Evolutionary conservation across 2,797 vertebrate species (phyloP).

Genomic region (Pitangus sulphuratus): DNA sequence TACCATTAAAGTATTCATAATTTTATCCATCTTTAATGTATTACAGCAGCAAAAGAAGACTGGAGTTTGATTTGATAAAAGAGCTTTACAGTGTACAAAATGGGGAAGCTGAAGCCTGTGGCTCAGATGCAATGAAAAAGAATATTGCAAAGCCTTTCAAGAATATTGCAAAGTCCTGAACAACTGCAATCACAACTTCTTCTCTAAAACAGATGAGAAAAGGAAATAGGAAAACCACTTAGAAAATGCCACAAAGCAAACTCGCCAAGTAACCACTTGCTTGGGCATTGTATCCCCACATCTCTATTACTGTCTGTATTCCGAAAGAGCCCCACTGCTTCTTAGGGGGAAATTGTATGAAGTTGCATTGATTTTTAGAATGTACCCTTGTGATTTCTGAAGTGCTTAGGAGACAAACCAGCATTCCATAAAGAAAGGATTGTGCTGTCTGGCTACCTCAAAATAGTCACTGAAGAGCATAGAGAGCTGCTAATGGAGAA

Average conservation of each 20-base stretch:
- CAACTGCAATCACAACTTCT: neutral
- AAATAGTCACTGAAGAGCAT: neutral
- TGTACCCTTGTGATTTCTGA: neutral
- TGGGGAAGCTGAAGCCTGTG: neutral
- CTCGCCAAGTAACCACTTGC: neutral
- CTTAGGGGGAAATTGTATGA: neutral
- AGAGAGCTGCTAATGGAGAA: neutral
- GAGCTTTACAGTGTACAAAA: neutral
- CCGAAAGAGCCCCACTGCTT: neutral
- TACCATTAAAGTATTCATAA: neutral
- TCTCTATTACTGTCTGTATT: neutral
- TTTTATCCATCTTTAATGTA: neutral
- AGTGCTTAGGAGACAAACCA: neutral
- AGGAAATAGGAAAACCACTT: neutral
- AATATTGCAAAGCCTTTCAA: neutral
- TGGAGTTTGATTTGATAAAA: neutral
- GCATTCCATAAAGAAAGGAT: neutral
- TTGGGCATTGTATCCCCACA: neutral
- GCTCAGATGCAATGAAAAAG: neutral
- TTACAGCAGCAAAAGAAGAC: neutral
- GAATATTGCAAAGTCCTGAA: neutral
- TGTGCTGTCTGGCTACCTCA: neutral
- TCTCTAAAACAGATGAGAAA: neutral
- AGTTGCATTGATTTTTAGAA: neutral
- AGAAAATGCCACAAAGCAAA: neutral